Evolutionary conservation across 2,113 vertebrate genomes (phyloP).

Genomic region (Trichechus manatus): DNA sequence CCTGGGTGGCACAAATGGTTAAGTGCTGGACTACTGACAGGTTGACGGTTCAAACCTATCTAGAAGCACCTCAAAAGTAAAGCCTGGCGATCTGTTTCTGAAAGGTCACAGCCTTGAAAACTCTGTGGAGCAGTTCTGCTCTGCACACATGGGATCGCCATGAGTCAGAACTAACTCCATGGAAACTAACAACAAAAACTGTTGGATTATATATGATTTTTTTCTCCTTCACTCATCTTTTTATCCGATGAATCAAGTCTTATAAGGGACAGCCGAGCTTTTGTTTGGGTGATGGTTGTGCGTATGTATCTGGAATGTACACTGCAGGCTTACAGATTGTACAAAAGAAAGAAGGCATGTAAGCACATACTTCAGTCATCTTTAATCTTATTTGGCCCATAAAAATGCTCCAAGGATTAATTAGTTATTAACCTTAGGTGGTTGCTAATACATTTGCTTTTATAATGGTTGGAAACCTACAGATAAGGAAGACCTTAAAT

Average conservation of each 20-base stretch:
- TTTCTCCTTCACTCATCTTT: not conserved
- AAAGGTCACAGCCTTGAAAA: not conserved
- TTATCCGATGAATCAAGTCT: not conserved
- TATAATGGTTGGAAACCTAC: not conserved
- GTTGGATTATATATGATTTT: not conserved
- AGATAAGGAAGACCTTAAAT: not conserved
- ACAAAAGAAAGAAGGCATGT: not conserved
- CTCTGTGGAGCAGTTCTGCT: not conserved
- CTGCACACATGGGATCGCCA: not conserved
- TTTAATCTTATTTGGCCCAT: not conserved
- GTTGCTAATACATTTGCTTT: constrained; percentile 25
- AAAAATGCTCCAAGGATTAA: constrained; percentile 5
- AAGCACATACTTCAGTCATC: not conserved
- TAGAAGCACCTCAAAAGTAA: not conserved
- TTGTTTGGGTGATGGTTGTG: not conserved
- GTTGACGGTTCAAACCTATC: not conserved
- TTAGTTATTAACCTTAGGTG: not conserved
- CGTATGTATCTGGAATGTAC: not conserved
- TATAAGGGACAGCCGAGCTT: not conserved
- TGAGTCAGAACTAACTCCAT: not conserved
- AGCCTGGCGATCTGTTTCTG: not conserved
- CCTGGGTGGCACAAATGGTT: not conserved
- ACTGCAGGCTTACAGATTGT: not conserved
- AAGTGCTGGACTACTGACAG: not conserved
- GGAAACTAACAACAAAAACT: not conserved